Evolutionary conservation across 2,888 invertebrate genomes (phyloP), one percentile per base, ranked within the genome.

Genomic region (Dryocosmus kuriphilus): DNA sequence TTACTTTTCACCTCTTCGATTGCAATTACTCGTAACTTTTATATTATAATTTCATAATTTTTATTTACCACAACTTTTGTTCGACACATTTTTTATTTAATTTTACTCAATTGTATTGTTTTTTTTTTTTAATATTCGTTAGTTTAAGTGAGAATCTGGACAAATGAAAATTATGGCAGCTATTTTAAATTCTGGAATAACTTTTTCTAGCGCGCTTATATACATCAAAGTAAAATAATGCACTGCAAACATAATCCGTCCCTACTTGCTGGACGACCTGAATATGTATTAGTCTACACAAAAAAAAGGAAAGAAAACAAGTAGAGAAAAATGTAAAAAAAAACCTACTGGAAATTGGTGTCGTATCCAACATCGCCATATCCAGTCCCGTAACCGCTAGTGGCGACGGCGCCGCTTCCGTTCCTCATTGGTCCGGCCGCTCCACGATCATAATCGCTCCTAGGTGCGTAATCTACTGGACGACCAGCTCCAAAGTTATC

Each of bases 361-460:
- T 86, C 89, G 84, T 89, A 91, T 86, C 90, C 90, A 77, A 89
- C 90, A 81, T 91, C 91, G 61, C 89, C 85, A 81, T 91, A 91
- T 65, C 90, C 91, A 78, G 89, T 88, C 55, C 90, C 90, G 77
- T 91, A 91, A 6, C 90, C 91, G 22, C 86, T 86, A 9, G 89
- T 86, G 46, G 90, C 89, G 35, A 89, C 89, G 1, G 90, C 88
- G 14, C 89, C 89, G 63, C 89, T 90, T 51, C 91, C 91, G 73
- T 91, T 91, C 80, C 91, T 88, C 90, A 91, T 91, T 7, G 91
- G 91, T 41, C 90, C 91, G 19, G 90, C 87, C 9, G 90, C 86
- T 35, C 85, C 87, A 55, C 91, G 90, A 76, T 91, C 91, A 78
- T 91, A 91, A 77, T 91, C 91, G 74, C 86, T 90, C 82, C 91